A percentile compares a stretch with the other conserved stretches of the same genome.
phyloP scores from a whole-genome alignment of 1,140 invertebrate genomes.

The Spodoptera litura region DNA sequence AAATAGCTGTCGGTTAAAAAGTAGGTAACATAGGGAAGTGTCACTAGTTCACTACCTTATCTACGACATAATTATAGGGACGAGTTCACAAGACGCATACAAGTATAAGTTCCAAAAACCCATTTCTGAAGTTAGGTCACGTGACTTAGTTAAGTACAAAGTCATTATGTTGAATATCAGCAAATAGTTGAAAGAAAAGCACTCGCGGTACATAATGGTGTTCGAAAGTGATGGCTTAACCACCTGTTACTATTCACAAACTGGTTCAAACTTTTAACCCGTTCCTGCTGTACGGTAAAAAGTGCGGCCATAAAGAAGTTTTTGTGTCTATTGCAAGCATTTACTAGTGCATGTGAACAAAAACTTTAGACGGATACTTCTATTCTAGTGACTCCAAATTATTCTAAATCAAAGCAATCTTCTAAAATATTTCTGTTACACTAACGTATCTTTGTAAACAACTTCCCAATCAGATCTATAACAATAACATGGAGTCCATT shows the following conservation, averaged over 20 bases:
- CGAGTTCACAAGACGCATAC: no score
- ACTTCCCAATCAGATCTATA: neutral
- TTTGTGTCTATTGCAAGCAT: slow-evolving; percentile 3
- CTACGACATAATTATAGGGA: no score
- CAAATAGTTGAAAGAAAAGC: slow-evolving; percentile 7
- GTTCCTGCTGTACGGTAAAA: slow-evolving; percentile 11
- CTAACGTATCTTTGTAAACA: neutral
- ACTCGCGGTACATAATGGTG: slow-evolving; percentile 8
- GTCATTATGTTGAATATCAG: neutral
- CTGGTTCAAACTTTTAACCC: slow-evolving; percentile 31
- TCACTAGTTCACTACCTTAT: no score
- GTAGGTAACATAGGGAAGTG: no score
- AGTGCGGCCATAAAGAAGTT: slow-evolving; percentile 21
- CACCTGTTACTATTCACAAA: slow-evolving; percentile 37
- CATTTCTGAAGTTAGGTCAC: no score
- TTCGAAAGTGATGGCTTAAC: slow-evolving; percentile 30
- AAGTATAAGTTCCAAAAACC: no score
- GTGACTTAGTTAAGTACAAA: neutral
- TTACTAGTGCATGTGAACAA: neutral
- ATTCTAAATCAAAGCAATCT: slow-evolving; percentile 1
- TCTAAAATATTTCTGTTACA: neutral
- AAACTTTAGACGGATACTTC: slow-evolving; percentile 6
- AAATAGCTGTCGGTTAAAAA: no score
- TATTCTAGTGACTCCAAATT: no score
- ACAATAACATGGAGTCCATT: neutral